A percentile compares a stretch with the other conserved stretches of the same genome.
Conservation (phyloP, 2,797 vertebrate genomes). For the Bradypus variegatus region DNA sequence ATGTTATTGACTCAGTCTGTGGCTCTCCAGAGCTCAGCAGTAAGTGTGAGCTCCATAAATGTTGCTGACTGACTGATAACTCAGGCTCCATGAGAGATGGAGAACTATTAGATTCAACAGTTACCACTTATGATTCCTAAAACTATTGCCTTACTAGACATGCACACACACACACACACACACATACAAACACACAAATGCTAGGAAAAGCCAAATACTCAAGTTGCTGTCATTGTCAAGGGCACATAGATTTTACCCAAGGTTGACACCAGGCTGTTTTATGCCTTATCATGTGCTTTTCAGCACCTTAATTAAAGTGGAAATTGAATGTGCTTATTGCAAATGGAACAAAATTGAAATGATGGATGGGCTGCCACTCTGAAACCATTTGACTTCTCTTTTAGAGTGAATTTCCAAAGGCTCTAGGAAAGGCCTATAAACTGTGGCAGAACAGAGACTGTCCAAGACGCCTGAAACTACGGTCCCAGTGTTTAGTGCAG, state of each 20-base stretch:
- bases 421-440: slow-evolving; percentile 54
- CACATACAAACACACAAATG: no score
- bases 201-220: background rate
- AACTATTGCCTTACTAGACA: background rate
- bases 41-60: background rate
- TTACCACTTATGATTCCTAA: background rate
- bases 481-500: slow-evolving; percentile 39
- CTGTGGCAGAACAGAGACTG: slow-evolving; percentile 27
- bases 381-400: slow-evolving; percentile 56
- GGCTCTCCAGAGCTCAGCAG: background rate
- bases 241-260: slow-evolving; percentile 30
- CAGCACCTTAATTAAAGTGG: slow-evolving; percentile 61
- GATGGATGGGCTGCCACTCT: slow-evolving; percentile 59
- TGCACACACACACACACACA: no score
- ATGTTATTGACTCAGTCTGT: background rate
- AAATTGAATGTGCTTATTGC: slow-evolving; percentile 52
- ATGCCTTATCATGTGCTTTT: slow-evolving; percentile 45
- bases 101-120: background rate
- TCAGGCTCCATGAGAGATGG: background rate
- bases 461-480: slow-evolving; percentile 42
- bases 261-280: slow-evolving; percentile 39
- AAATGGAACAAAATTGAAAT: slow-evolving; percentile 59
- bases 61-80: background rate
- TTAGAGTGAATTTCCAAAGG: slow-evolving; percentile 48
- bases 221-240: background rate